A percentile compares a stretch with the other conserved stretches of the same genome.
These are phyloP conservation scores for Momotus momota DNA, from an alignment of 2,797 vertebrate species.

Conservation along the genomic window DNA sequence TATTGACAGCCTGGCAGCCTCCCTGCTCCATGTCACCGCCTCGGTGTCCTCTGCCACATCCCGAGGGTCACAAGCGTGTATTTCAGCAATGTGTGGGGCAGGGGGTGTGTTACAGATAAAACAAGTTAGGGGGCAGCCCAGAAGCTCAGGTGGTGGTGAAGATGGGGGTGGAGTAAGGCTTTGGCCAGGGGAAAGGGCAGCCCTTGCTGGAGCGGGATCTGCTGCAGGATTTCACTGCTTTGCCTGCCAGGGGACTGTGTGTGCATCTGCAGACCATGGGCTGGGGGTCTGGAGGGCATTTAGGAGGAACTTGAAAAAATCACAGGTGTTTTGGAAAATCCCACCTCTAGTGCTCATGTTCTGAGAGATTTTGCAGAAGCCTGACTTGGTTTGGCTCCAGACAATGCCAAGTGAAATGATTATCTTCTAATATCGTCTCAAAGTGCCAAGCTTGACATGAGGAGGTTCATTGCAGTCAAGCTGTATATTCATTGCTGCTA, in stretches of 20 bases:
- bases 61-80: background rate
- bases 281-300: background rate
- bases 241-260: rapidly evolving
- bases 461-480: background rate
- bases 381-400: background rate
- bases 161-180: background rate
- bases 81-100: background rate
- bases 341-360: background rate
- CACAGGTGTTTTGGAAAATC: background rate
- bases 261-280: rapidly evolving
- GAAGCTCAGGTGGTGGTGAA: background rate
- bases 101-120: background rate
- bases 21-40: background rate
- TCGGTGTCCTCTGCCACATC: background rate
- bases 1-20: background rate
- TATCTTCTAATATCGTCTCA: background rate
- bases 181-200: background rate
- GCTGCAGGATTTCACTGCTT: background rate
- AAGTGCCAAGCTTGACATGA: background rate
- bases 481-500: background rate
- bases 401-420: background rate
- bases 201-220: no score
- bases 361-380: background rate
- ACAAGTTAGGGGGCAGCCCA: background rate
- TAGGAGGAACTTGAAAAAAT: background rate